Conservation (phyloP, 2,888 invertebrate species). For the Chirona hameri region DNA sequence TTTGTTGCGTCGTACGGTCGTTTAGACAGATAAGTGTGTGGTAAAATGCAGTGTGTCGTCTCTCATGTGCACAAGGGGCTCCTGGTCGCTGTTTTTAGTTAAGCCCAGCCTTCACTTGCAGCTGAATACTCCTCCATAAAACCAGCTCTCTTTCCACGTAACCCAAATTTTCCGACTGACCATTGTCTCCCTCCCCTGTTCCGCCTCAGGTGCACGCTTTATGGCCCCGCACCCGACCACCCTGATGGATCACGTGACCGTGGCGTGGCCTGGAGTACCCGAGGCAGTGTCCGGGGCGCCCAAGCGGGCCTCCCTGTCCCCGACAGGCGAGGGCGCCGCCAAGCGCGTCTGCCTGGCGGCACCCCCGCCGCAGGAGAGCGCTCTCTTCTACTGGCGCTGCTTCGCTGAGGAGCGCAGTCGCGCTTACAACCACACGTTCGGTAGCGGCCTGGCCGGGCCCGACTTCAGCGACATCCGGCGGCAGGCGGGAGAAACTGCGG, state of each 20-base stretch:
- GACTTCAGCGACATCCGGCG: conserved; percentile 27
- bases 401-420: conserved; percentile 22
- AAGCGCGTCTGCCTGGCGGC: neutral
- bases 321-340: neutral
- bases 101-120: no score
- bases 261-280: neutral
- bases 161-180: no score
- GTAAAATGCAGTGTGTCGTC: no score
- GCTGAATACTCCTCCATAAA: no score
- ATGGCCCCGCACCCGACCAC: neutral
- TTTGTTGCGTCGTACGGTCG: no score
- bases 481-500: neutral
- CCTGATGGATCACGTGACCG: conserved; percentile 8
- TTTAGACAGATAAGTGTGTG: no score
- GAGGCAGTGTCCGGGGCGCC: neutral
- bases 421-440: conserved; percentile 24
- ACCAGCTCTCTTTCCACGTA: no score
- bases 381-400: conserved; percentile 24
- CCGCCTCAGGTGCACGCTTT: neutral
- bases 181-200: no score
- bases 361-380: neutral
- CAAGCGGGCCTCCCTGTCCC: neutral
- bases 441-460: conserved; percentile 12
- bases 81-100: no score
- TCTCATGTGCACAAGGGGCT: no score